phyloP scores from a whole-genome alignment of 2,888 invertebrate genomes.

The Tromatobia lineatoria region DNA sequence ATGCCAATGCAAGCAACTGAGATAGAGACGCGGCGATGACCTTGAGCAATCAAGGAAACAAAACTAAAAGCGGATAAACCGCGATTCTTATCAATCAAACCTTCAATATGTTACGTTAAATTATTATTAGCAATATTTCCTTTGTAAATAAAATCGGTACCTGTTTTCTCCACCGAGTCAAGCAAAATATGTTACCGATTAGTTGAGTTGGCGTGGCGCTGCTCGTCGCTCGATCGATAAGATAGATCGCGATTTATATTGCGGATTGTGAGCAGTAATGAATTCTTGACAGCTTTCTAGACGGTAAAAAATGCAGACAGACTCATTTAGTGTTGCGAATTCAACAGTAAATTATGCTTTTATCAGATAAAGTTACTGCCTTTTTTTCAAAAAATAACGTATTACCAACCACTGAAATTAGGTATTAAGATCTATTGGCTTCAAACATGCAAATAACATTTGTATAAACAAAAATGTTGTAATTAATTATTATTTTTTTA shows the following conservation, averaged over 20 bases:
- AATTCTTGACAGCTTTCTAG: too few relatives aligned
- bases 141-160: not conserved
- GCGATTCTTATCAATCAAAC: not conserved
- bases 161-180: slow-evolving; percentile 15
- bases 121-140: not conserved
- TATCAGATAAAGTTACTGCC: too few relatives aligned
- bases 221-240: slow-evolving; percentile 9
- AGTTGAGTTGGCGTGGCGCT: not conserved
- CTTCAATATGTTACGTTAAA: not conserved
- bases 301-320: too few relatives aligned
- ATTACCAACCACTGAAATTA: too few relatives aligned
- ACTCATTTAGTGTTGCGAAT: too few relatives aligned
- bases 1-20: not conserved
- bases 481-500: too few relatives aligned
- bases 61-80: not conserved
- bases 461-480: too few relatives aligned
- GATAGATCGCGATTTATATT: not conserved
- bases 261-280: not conserved
- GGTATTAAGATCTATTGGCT: too few relatives aligned
- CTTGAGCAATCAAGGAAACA: not conserved
- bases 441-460: too few relatives aligned
- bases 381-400: too few relatives aligned
- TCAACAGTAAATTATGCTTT: too few relatives aligned
- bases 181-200: not conserved
- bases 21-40: not conserved